Conservation (phyloP, 2,113 vertebrate species). For the Hippoglossus stenolepis region DNA sequence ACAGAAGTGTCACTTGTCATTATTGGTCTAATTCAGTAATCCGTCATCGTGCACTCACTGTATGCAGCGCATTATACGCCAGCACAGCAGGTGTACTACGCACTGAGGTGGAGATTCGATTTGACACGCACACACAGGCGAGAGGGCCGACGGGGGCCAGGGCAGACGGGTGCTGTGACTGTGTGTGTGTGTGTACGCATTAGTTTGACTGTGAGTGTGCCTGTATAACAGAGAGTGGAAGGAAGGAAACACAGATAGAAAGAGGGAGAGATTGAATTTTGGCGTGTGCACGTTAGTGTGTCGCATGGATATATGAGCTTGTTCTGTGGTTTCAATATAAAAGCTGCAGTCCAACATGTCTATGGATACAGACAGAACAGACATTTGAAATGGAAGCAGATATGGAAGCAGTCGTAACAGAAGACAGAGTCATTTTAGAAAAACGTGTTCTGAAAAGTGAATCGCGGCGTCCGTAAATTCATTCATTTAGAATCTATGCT, state of each 20-base stretch:
- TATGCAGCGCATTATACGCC: constrained; percentile 81
- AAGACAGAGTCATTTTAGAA: not conserved
- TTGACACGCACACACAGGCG: constrained; percentile 82
- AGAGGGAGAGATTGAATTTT: constrained; percentile 67
- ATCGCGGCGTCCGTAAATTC: not conserved
- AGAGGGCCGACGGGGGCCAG: constrained; percentile 68
- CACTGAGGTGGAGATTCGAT: constrained; percentile 84
- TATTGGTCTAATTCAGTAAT: constrained; percentile 88
- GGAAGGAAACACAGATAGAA: constrained; percentile 47
- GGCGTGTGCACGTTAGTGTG: constrained; percentile 14
- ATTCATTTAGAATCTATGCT: constrained; percentile 26
- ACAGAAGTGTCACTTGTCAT: constrained; percentile 89
- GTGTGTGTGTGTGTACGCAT: constrained; percentile 20
- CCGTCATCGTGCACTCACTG: constrained; percentile 84
- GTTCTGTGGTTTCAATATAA: constrained; percentile 35
- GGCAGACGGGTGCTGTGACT: constrained; percentile 33
- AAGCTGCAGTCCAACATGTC: constrained; percentile 27
- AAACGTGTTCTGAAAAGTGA: not conserved
- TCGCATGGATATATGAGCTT: constrained; percentile 40
- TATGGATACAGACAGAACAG: constrained; percentile 9
- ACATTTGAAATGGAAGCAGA: not conserved
- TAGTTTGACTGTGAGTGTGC: not conserved
- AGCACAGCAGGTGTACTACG: constrained; percentile 83
- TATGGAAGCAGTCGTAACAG: constrained; percentile 3
- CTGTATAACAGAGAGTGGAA: constrained; percentile 17